phyloP scores from a whole-genome alignment of 2,888 invertebrate species.

The Pterobdella sp. region DNA sequence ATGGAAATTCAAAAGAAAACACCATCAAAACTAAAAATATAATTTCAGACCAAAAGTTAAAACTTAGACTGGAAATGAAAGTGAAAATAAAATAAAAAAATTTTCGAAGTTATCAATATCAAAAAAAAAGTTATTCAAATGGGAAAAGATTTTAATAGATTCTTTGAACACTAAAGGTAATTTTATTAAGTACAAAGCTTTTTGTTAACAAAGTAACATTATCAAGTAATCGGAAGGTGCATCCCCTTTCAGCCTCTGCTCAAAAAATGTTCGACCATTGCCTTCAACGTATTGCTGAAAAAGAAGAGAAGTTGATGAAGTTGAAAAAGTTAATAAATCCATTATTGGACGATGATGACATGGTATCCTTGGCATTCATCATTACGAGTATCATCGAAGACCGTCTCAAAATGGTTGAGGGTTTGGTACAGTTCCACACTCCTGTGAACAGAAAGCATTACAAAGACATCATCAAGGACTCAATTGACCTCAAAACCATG shows the following conservation, averaged over 20 bases:
- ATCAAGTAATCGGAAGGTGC: constrained; percentile 70
- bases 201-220: too few relatives aligned
- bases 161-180: too few relatives aligned
- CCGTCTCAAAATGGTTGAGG: constrained; percentile 64
- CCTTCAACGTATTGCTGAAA: constrained; percentile 69
- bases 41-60: too few relatives aligned
- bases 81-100: too few relatives aligned
- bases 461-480: constrained; percentile 71
- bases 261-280: constrained; percentile 79
- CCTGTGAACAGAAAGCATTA: constrained; percentile 83
- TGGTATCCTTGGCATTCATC: neutral
- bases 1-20: too few relatives aligned
- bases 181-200: too few relatives aligned
- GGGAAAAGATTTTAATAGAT: too few relatives aligned
- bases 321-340: neutral
- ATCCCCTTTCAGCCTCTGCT: constrained; percentile 74
- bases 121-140: too few relatives aligned
- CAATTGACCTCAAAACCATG: constrained; percentile 83
- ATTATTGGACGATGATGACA: neutral
- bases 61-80: too few relatives aligned
- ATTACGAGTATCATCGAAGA: constrained; percentile 55
- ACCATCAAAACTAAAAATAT: too few relatives aligned
- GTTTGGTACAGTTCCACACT: constrained; percentile 87
- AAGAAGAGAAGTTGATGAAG: neutral
- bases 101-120: too few relatives aligned